These are phyloP conservation scores for Hydrolagus affinis DNA, from an alignment of 2,113 vertebrate genomes.

Conservation along the genomic window DNA sequence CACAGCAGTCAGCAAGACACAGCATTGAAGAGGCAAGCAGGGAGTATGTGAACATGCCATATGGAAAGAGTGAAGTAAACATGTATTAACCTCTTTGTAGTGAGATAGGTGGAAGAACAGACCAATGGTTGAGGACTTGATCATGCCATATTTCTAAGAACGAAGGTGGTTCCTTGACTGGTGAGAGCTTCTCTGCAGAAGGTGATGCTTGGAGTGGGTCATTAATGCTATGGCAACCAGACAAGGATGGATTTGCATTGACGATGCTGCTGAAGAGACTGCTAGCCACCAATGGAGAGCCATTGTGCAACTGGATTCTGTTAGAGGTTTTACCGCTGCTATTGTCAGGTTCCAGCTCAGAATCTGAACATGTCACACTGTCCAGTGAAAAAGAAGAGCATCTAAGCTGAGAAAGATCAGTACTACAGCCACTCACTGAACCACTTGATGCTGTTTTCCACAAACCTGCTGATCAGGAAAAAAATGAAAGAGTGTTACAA, in stretches of 20 bases:
- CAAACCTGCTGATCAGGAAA: neutral
- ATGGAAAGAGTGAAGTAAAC: slow-evolving; percentile 55
- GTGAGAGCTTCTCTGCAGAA: neutral
- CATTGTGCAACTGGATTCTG: neutral
- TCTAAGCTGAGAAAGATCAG: slow-evolving; percentile 35
- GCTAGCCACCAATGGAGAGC: slow-evolving; percentile 10
- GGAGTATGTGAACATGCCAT: slow-evolving; percentile 65
- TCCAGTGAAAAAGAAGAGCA: slow-evolving; percentile 34
- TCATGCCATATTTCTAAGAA: slow-evolving; percentile 46
- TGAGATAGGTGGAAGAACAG: slow-evolving; percentile 62
- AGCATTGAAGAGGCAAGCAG: slow-evolving; percentile 58
- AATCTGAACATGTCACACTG: neutral
- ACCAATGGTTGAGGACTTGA: slow-evolving; percentile 46
- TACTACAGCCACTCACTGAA: slow-evolving; percentile 16
- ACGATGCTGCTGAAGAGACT: neutral
- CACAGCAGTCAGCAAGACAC: slow-evolving; percentile 61
- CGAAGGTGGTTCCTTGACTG: slow-evolving; percentile 40
- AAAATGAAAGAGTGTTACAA: neutral
- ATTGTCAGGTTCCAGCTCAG: accelerated
- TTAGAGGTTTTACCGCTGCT: neutral
- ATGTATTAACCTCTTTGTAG: slow-evolving; percentile 68
- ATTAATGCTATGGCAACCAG: slow-evolving; percentile 47
- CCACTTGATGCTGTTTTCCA: neutral
- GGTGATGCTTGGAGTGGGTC: slow-evolving; percentile 42
- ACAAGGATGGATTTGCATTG: slow-evolving; percentile 35